Conservation (phyloP, 2,113 vertebrate genomes). For the Pseudorasbora parva region DNA sequence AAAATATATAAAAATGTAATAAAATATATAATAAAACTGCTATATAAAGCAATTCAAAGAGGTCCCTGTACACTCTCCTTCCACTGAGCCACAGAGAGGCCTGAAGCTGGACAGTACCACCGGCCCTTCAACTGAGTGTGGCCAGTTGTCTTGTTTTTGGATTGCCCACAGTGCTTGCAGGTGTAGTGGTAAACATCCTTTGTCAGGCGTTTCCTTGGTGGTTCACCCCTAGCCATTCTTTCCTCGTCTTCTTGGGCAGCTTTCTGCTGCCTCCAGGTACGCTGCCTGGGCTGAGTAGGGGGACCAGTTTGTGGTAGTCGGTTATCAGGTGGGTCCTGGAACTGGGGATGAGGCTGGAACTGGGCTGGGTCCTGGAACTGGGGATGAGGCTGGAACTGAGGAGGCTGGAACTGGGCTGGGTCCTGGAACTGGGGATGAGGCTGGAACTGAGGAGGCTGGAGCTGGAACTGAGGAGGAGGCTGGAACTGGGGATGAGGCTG, state of each 20-base stretch:
- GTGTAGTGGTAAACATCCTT: neutral
- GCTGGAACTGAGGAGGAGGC: too few species aligned
- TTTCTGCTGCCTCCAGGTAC: neutral
- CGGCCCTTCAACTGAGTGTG: neutral
- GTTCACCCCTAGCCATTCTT: neutral
- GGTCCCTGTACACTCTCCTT: neutral
- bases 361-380: too few species aligned
- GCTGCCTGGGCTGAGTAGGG: neutral
- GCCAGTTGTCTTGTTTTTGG: neutral
- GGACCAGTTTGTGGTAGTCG: too few species aligned
- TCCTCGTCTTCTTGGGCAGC: neutral
- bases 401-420: too few species aligned
- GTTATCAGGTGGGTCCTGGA: too few species aligned
- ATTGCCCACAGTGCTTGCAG: neutral
- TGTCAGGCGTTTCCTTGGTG: neutral
- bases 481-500: neutral
- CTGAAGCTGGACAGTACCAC: neutral
- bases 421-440: too few species aligned
- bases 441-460: too few species aligned
- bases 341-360: too few species aligned
- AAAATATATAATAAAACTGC: too few species aligned
- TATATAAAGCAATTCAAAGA: too few species aligned
- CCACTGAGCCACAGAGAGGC: neutral
- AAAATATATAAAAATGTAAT: too few species aligned
- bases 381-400: too few species aligned